Evolutionary conservation across 1,140 invertebrate genomes (phyloP).

Genomic region (Charaxes varanes): DNA sequence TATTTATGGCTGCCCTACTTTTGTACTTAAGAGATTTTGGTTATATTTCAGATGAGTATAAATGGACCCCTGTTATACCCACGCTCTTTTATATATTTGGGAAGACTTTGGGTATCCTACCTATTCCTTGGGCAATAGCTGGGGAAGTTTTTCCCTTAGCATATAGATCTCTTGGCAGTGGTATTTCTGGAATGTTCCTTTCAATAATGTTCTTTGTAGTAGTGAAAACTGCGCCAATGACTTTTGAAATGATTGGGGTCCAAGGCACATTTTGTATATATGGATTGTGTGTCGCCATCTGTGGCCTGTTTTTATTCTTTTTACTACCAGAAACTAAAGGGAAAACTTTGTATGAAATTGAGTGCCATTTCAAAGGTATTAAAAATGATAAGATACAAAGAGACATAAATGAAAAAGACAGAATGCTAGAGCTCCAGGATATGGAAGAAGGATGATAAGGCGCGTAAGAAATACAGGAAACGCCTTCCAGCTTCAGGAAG

Average conservation of each 20-base stretch:
- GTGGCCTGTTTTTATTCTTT: slow-evolving; percentile 76
- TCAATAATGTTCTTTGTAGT: slow-evolving; percentile 79
- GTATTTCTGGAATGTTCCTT: slow-evolving; percentile 75
- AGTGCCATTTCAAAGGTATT: slow-evolving; percentile 58
- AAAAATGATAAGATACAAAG: slow-evolving; percentile 18
- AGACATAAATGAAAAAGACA: slow-evolving; percentile 38
- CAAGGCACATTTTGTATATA: slow-evolving; percentile 78
- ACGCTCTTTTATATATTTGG: slow-evolving; percentile 55
- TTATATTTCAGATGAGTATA: slow-evolving; percentile 43
- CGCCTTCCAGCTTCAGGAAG: slow-evolving; percentile 36
- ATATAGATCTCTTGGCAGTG: slow-evolving; percentile 69
- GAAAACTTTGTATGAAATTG: slow-evolving; percentile 79
- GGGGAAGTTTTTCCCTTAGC: slow-evolving; percentile 73
- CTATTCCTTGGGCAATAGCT: slow-evolving; percentile 76
- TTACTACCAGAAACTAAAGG: slow-evolving; percentile 83
- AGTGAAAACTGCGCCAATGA: slow-evolving; percentile 76
- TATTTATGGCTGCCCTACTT: slow-evolving; percentile 38
- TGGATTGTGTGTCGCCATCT: slow-evolving; percentile 69
- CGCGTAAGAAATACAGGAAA: slow-evolving; percentile 27
- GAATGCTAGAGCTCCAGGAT: slow-evolving; percentile 52
- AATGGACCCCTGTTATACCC: slow-evolving; percentile 55
- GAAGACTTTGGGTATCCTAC: slow-evolving; percentile 63
- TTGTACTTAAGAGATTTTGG: slow-evolving; percentile 50
- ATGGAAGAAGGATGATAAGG: slow-evolving; percentile 50
- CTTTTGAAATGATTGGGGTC: slow-evolving; percentile 72